These are phyloP conservation scores for Cotesia chilonis DNA, from an alignment of 1,140 invertebrate species.

Conservation along the genomic window DNA sequence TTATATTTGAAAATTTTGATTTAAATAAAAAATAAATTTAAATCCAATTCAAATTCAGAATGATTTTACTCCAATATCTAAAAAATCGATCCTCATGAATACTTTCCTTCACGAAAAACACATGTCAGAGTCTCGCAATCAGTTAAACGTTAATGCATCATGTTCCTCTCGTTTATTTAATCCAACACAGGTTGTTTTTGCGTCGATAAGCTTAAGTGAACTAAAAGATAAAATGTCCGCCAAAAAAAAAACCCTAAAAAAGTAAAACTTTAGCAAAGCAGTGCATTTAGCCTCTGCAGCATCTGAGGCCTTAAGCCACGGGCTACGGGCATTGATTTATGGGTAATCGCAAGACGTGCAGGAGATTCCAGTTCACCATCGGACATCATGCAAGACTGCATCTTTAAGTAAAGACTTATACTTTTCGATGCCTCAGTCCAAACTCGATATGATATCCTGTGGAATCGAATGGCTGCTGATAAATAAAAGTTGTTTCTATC, in stretches of 20 bases:
- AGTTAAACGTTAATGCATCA: not conserved
- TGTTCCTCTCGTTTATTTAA: not conserved
- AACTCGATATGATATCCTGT: constrained; percentile 6
- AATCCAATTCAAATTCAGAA: no score
- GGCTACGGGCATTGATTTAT: constrained; percentile 53
- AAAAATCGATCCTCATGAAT: no score
- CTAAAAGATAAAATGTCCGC: no score
- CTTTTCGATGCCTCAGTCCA: constrained; percentile 44
- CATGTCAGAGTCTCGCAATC: no score
- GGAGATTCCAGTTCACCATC: not conserved
- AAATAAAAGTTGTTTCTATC: constrained; percentile 37
- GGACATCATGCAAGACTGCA: constrained; percentile 5
- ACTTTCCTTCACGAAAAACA: constrained; percentile 43
- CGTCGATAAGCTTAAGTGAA: constrained; percentile 7
- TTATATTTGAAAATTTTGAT: no score
- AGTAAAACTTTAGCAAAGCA: constrained; percentile 9
- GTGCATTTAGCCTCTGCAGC: constrained; percentile 10
- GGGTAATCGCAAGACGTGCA: constrained; percentile 52
- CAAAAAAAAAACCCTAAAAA: no score
- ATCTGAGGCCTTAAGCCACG: not conserved
- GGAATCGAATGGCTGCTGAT: constrained; percentile 24
- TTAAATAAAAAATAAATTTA: no score
- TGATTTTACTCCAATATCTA: no score
- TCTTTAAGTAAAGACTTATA: constrained; percentile 1
- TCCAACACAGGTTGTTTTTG: not conserved